Conservation (phyloP, 2,797 vertebrate species). For the Malacoctenus gilli region DNA sequence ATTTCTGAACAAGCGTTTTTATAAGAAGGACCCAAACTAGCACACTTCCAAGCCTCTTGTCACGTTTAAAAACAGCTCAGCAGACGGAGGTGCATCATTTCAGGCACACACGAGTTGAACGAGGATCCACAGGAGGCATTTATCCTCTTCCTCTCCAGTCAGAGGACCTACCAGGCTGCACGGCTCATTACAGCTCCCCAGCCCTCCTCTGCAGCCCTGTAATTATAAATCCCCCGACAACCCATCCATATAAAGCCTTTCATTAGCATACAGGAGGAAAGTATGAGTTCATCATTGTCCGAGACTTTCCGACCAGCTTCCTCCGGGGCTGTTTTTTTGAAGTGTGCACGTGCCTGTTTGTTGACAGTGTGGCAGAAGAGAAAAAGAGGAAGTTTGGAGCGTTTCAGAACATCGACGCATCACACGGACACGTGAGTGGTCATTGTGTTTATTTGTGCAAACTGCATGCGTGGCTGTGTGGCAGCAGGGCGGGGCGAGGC, state of each 20-base stretch:
- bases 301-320: slow-evolving; percentile 52
- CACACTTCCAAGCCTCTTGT: too few relatives aligned
- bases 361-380: slow-evolving; percentile 42
- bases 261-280: slow-evolving; percentile 68
- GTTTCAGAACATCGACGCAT: slow-evolving; percentile 28
- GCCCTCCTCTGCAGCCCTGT: slow-evolving; percentile 57
- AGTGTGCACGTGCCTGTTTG: slow-evolving; percentile 38
- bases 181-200: slow-evolving; percentile 62
- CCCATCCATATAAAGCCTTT: slow-evolving; percentile 56
- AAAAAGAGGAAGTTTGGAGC: slow-evolving; percentile 47
- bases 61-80: too few relatives aligned
- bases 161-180: slow-evolving; percentile 61
- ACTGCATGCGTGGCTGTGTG: not conserved
- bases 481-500: slow-evolving; percentile 28
- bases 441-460: slow-evolving; percentile 28
- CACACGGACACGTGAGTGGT: slow-evolving; percentile 27
- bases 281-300: slow-evolving; percentile 56
- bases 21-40: too few relatives aligned
- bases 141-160: slow-evolving; percentile 31
- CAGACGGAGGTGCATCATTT: not conserved
- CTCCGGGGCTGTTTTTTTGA: slow-evolving; percentile 33
- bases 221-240: slow-evolving; percentile 68
- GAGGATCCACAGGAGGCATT: slow-evolving; percentile 39
- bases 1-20: too few relatives aligned
- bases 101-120: slow-evolving; percentile 3